Evolutionary conservation across 1,140 invertebrate genomes (phyloP), one percentile per base, ranked within the genome.

Genomic region (Drosophila sp.): DNA sequence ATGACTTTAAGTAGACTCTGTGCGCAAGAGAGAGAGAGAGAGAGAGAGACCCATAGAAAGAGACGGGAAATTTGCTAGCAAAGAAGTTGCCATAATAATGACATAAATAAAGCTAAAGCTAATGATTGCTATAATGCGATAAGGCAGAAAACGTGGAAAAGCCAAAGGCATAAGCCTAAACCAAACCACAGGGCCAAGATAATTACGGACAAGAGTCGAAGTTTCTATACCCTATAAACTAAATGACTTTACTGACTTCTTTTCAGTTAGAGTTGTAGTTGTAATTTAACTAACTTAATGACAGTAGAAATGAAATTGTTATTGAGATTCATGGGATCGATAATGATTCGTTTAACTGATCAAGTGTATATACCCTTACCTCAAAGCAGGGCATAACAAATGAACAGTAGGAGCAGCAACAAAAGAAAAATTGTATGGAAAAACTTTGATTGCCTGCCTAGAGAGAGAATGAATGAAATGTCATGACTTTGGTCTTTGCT

Each of bases 71-170:
- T 50, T 50, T 50, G 23, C 25, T 50, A 50, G 44, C 65, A 67
- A 72, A 58, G 60, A 69, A 87, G 79, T 86, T 87, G 76, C 64
- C 69, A 76, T 69, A 71, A 83, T 86, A 87, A 83, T 83, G 83
- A 79, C 84, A 87, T 89, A 75, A 83, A 87, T 83, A 86, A 83
- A 75, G 73, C 72, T 76, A 60, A 33, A 58, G 83, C 83, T 60
- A 79, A 76, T 66, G 83, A 86, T 87, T 76, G 75, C 73, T 73
- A 71, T 72, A 75, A 67, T 77, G 72, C 79, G 83, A 87, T 86
- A 87, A 87, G 69, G 61, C 79, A 41, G 23, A 35, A 71, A 76
- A 69, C 64, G 66, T 70, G 54, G 58, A 70, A 84, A 74, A 68
- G 55, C 66, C 60, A 70, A 61, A 32, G 57, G 57, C 57, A 63